Percentiles rank a stretch among this genome's conserved stretches.
phyloP scores from a whole-genome alignment of 2,888 invertebrate genomes.

The Sceliomorpha sp. region DNA sequence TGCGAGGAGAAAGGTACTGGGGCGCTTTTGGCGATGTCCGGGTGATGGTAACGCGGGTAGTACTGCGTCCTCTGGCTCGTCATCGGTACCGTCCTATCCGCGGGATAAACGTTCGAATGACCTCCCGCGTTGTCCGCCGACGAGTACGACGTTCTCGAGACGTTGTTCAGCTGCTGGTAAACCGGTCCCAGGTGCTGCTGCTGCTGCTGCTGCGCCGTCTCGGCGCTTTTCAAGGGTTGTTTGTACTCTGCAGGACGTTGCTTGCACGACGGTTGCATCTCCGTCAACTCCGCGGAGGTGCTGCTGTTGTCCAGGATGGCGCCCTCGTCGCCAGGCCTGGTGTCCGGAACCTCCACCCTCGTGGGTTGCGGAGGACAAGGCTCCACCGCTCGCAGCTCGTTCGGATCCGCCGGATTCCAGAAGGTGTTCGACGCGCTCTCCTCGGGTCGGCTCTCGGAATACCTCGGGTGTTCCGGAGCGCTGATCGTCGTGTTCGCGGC shows the following conservation, averaged over 20 bases:
- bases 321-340: constrained; percentile 70
- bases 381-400: constrained; percentile 66
- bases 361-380: constrained; percentile 76
- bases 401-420: constrained; percentile 66
- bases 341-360: constrained; percentile 75
- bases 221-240: constrained; percentile 65
- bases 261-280: constrained; percentile 73
- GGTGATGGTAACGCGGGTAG: constrained; percentile 76
- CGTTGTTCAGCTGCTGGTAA: constrained; percentile 71
- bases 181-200: constrained; percentile 69
- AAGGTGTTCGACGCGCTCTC: constrained; percentile 61
- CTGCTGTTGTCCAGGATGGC: constrained; percentile 60
- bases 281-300: constrained; percentile 67
- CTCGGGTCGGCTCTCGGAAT: constrained; percentile 38
- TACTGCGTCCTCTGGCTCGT: constrained; percentile 72
- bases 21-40: constrained; percentile 75
- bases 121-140: constrained; percentile 61
- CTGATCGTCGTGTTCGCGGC: constrained; percentile 17
- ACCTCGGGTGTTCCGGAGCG: constrained; percentile 31
- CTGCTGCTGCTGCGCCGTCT: too few species aligned
- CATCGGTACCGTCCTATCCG: constrained; percentile 47
- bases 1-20: constrained; percentile 72
- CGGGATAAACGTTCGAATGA: constrained; percentile 41
- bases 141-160: constrained; percentile 66
- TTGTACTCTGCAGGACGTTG: constrained; percentile 55